A percentile compares a stretch with the other conserved stretches of the same genome.
These are phyloP conservation scores for Orthonychiurus folsomi DNA, from an alignment of 2,888 invertebrate species.

Conservation along the genomic window DNA sequence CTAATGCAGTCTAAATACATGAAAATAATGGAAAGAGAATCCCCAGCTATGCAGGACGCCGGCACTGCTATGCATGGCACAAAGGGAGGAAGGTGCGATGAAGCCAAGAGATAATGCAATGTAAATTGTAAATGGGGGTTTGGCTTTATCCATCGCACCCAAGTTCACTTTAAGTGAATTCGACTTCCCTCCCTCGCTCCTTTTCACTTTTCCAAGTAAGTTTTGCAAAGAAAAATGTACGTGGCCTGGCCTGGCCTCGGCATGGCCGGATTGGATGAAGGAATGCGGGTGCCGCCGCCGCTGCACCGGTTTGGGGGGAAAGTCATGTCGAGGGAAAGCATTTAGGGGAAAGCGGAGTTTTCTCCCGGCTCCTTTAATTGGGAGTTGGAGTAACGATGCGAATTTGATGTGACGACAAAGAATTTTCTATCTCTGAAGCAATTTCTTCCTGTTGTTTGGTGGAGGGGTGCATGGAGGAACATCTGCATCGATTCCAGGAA, in stretches of 20 bases:
- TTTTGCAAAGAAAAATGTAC: slow-evolving; percentile 7
- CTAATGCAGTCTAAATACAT: background rate
- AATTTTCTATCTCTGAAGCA: slow-evolving; percentile 17
- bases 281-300: background rate
- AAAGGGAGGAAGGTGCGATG: slow-evolving; percentile 8
- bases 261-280: background rate
- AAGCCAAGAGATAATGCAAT: background rate
- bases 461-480: background rate
- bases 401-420: slow-evolving; percentile 35
- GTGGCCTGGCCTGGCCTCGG: background rate
- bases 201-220: background rate
- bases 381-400: slow-evolving; percentile 33
- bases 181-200: slow-evolving; percentile 5
- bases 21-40: slow-evolving; percentile 1
- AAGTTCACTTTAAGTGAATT: background rate
- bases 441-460: background rate
- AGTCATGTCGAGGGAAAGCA: background rate
- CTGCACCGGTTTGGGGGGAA: too few species aligned
- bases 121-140: background rate
- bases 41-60: background rate
- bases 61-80: slow-evolving; percentile 2
- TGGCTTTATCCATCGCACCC: too few species aligned
- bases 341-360: background rate
- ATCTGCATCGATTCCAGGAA: background rate
- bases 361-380: slow-evolving; percentile 25